These are phyloP conservation scores for Tympanuchus pallidicinctus DNA, from an alignment of 2,113 vertebrate species.

Conservation along the genomic window DNA sequence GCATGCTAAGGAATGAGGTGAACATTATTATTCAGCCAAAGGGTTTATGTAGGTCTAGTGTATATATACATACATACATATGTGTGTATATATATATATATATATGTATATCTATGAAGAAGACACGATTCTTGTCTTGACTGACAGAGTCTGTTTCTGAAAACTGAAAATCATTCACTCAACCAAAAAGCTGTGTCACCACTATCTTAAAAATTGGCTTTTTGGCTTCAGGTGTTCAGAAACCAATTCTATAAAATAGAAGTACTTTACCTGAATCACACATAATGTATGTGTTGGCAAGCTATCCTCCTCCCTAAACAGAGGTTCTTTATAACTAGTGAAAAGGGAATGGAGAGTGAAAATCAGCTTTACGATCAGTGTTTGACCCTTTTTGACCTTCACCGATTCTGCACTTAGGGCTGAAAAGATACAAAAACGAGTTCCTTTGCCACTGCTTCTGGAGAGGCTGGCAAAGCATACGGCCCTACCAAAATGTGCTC, in stretches of 20 bases:
- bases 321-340: neutral
- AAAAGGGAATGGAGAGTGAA: neutral
- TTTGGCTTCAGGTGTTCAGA: neutral
- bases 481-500: constrained; percentile 1
- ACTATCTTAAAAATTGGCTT: neutral
- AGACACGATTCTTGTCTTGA: neutral
- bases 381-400: neutral
- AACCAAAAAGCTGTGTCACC: neutral
- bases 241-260: neutral
- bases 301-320: neutral
- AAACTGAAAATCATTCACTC: neutral
- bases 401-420: neutral
- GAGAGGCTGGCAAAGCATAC: constrained; percentile 34
- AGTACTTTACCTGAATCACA: neutral
- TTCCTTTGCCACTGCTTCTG: neutral
- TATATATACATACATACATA: too few relatives aligned
- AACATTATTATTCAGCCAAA: constrained; percentile 2
- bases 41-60: too few relatives aligned
- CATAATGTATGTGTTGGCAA: neutral
- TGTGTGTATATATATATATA: too few relatives aligned
- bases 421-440: constrained; percentile 22
- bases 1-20: constrained; percentile 1
- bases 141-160: neutral
- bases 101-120: neutral
- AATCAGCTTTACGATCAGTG: neutral